A percentile compares a stretch with the other conserved stretches of the same genome.
Evolutionary conservation across 1,140 invertebrate species (phyloP).

Genomic region (Nephotettix cincticeps): DNA sequence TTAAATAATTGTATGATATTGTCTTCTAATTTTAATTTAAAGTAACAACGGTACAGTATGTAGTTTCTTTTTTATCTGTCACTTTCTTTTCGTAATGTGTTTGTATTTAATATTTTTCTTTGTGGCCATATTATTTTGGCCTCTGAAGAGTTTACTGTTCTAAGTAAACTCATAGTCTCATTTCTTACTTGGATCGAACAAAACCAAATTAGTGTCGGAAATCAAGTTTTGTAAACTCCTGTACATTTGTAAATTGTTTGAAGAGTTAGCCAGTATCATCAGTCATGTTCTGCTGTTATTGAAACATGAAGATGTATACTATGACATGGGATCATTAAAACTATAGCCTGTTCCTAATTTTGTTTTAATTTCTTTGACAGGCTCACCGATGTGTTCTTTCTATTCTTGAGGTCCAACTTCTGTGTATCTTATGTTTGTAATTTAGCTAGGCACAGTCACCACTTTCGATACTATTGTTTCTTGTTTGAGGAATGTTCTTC

Average conservation of each 20-base stretch:
- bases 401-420: neutral
- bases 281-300: slow-evolving; percentile 16
- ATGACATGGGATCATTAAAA: slow-evolving; percentile 9
- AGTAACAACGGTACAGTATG: neutral
- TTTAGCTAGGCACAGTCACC: neutral
- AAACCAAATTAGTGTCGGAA: neutral
- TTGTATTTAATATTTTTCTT: neutral
- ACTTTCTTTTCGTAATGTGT: too few relatives aligned
- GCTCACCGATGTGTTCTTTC: neutral
- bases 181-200: slow-evolving; percentile 11
- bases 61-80: neutral
- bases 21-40: too few relatives aligned
- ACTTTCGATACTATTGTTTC: too few relatives aligned
- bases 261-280: slow-evolving; percentile 1
- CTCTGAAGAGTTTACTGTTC: slow-evolving; percentile 17
- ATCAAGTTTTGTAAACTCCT: slow-evolving; percentile 7
- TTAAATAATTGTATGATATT: neutral
- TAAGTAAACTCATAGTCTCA: slow-evolving; percentile 7
- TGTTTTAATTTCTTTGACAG: neutral
- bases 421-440: neutral
- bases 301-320: slow-evolving; percentile 15
- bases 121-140: neutral
- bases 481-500: neutral
- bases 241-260: slow-evolving; percentile 23
- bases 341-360: slow-evolving; percentile 7